These are phyloP conservation scores for Pseudanteris insignis DNA, from an alignment of 2,888 invertebrate genomes.

Conservation along the genomic window DNA sequence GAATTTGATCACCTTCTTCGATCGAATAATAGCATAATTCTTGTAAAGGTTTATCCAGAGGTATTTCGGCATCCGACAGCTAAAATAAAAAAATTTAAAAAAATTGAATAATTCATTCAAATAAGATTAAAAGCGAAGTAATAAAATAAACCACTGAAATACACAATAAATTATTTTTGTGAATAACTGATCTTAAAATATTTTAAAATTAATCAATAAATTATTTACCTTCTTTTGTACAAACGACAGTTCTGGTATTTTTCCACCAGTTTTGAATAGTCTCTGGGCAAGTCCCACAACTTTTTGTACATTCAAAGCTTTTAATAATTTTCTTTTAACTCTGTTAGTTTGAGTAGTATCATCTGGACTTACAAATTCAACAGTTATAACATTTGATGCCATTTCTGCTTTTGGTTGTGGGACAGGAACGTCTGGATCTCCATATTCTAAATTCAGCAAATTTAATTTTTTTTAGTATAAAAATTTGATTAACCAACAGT, in stretches of 20 bases:
- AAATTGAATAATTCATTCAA: no score
- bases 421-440: conserved; percentile 80
- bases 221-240: conserved; percentile 64
- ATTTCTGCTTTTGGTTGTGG: conserved; percentile 74
- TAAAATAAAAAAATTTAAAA: conserved; percentile 59
- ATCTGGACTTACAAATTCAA: conserved; percentile 71
- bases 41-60: conserved; percentile 83
- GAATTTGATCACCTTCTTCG: conserved; percentile 82
- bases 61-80: conserved; percentile 75
- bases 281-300: conserved; percentile 82
- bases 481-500: no score
- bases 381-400: conserved; percentile 68
- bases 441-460: conserved; percentile 68
- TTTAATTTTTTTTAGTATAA: not conserved
- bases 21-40: conserved; percentile 85
- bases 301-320: conserved; percentile 84
- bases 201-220: no score
- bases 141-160: no score
- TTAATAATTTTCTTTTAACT: conserved; percentile 77
- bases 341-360: conserved; percentile 67
- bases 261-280: conserved; percentile 72
- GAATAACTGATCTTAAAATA: no score
- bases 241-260: conserved; percentile 65
- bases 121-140: no score
- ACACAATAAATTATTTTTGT: no score